Evolutionary conservation across 2,113 vertebrate species (phyloP), one percentile per base, ranked within the genome.

Genomic region (Passer montanus): DNA sequence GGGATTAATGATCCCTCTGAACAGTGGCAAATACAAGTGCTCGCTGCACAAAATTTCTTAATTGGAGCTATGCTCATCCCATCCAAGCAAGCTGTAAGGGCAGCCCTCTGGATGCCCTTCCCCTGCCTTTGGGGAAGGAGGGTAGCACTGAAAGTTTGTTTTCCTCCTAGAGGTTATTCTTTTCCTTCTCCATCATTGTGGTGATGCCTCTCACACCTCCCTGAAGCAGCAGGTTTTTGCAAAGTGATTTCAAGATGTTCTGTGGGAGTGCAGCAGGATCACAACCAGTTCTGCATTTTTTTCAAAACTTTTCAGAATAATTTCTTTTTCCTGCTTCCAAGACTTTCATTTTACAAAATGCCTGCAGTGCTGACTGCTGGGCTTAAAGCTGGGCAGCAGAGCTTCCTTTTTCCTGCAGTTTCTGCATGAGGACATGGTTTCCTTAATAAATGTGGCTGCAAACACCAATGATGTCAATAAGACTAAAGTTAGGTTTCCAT

Each of bases 171-270:
- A 55, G 44, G 2, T 66, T 72, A 31, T 69, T 67, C 28, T 94
- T 85, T 75, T 53, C 14, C 33, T 64, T 86, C 28, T 35, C 15
- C 26, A 20, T 52, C 19, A 80, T 46, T 5, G 7, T 30, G 69
- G 46, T 23, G 44, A 24, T 9, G 15, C 23, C 24, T 64, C 35
- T 85, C 37, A 41, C 0, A 0, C 22, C 28, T 58, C 21, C 28
- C 46, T 78, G 47, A 79, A 82, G 60, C 7, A 33, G 37, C 8
- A 74, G n/a, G 11, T 16, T 89, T 91, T 82, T 2, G 4, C 64
- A 60, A 31, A 72, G 31, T 46, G 50, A 22, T 52, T 88, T 73
- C 59, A 76, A n/a, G 41, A 18, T 24, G 3, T 68, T 64, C n/a
- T 66, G 15, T 56, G 37, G n/a, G n/a, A 52, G 16, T 17, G 6